phyloP scores from a whole-genome alignment of 2,113 vertebrate genomes.

The Hirundichthys speculiger region DNA sequence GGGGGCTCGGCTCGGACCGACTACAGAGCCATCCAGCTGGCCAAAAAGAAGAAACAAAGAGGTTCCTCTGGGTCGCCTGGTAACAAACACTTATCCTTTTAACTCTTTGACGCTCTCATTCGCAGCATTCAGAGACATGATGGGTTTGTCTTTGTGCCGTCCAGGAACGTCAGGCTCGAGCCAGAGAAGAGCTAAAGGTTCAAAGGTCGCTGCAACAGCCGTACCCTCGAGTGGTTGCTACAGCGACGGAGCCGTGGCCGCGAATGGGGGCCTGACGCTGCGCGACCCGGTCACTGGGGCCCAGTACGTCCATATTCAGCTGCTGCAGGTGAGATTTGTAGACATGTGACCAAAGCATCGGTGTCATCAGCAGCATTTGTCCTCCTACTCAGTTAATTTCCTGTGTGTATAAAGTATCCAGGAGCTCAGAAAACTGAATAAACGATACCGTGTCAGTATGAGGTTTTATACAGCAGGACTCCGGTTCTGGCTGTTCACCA shows the following conservation, averaged over 20 bases:
- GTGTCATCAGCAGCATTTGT: too few relatives aligned
- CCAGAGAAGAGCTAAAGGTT: constrained; percentile 83
- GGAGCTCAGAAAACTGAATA: too few relatives aligned
- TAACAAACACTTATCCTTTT: constrained; percentile 50
- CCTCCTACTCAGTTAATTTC: too few relatives aligned
- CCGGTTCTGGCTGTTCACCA: too few relatives aligned
- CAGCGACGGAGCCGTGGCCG: constrained; percentile 75
- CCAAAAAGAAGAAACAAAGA: constrained; percentile 91
- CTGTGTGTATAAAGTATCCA: too few relatives aligned
- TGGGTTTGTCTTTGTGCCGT: constrained; percentile 1
- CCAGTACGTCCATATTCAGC: constrained; percentile 91
- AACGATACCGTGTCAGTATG: too few relatives aligned
- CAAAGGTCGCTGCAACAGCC: constrained; percentile 64
- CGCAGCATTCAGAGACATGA: not conserved
- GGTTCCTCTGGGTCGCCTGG: constrained; percentile 78
- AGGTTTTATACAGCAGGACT: too few relatives aligned
- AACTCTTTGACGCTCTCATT: not conserved
- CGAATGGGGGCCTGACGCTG: constrained; percentile 82
- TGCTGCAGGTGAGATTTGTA: constrained; percentile 87
- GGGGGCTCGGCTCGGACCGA: constrained; percentile 95
- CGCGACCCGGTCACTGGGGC: constrained; percentile 84
- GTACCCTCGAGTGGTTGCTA: constrained; percentile 70
- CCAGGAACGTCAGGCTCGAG: constrained; percentile 75
- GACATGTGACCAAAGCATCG: not conserved
- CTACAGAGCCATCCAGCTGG: constrained; percentile 94